Conservation (phyloP, 2,797 vertebrate genomes). For the Sciurus vulgaris region DNA sequence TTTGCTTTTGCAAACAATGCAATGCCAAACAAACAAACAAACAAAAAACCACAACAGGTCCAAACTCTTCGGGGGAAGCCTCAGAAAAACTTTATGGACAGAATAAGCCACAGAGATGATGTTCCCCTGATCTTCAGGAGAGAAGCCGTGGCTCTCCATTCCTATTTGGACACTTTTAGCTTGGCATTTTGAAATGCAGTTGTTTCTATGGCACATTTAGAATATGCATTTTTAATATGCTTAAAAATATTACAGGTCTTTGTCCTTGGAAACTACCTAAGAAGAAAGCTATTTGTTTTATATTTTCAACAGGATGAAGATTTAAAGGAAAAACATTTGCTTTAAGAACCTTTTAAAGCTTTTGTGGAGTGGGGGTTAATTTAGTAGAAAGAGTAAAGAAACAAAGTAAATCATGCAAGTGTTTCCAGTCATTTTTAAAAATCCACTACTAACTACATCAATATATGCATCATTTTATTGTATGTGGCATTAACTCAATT, state of each 20-base stretch:
- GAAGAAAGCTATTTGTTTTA: not conserved
- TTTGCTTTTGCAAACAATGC: not conserved
- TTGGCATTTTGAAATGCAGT: not conserved
- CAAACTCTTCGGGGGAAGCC: not conserved
- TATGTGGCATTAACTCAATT: not conserved
- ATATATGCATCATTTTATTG: not conserved
- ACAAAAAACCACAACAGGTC: not conserved
- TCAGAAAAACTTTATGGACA: not conserved
- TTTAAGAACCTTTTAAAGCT: not conserved
- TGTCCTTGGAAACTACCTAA: not conserved
- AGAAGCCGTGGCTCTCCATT: not conserved
- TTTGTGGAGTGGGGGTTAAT: not conserved
- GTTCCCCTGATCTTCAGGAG: not conserved
- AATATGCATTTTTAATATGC: not conserved
- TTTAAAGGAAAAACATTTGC: constrained; percentile 2
- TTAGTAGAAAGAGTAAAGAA: not conserved
- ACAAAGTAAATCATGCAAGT: not conserved
- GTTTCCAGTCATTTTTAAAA: not conserved
- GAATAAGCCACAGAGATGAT: not conserved
- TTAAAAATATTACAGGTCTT: not conserved
- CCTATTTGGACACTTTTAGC: not conserved
- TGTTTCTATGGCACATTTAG: not conserved
- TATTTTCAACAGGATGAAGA: not conserved
- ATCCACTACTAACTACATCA: too few species aligned
- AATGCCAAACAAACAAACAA: not conserved